These are phyloP conservation scores for Amblyopsis rosae DNA, from an alignment of 2,113 vertebrate genomes.

Conservation along the genomic window DNA sequence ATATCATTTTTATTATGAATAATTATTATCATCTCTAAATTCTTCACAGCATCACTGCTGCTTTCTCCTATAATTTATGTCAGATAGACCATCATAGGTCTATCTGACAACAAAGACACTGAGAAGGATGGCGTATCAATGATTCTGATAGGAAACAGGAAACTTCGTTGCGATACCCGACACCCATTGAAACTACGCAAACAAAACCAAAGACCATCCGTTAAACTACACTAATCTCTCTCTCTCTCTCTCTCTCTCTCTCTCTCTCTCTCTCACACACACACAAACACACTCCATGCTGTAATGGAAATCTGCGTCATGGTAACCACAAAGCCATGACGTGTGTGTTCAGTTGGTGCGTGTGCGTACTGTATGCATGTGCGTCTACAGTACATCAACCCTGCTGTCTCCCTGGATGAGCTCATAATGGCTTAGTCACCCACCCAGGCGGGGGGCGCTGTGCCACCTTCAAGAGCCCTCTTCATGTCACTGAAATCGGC, in stretches of 20 bases:
- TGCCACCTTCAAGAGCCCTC: constrained; percentile 35
- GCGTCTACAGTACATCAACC: background rate
- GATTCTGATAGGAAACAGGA: constrained; percentile 38
- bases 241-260: background rate
- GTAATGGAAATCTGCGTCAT: constrained; percentile 33
- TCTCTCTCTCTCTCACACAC: background rate
- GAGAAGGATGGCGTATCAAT: constrained; percentile 5
- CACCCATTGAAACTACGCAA: background rate
- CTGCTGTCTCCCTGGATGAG: constrained; percentile 23
- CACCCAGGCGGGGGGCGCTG: constrained; percentile 8
- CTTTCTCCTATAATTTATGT: no score
- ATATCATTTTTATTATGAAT: no score
- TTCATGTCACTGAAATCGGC: constrained; percentile 21
- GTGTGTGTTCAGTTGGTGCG: constrained; percentile 1
- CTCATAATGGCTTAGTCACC: constrained; percentile 45
- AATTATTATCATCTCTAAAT: background rate
- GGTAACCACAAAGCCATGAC: constrained; percentile 33
- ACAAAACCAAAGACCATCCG: no score
- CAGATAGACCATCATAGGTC: background rate
- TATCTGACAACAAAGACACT: constrained; percentile 5
- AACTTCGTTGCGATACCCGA: constrained; percentile 13
- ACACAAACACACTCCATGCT: background rate
- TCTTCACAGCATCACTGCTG: background rate
- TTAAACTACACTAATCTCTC: background rate
- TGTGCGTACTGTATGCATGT: background rate